A percentile compares a stretch with the other conserved stretches of the same genome.
These are phyloP conservation scores for Agonopterix subpropinquella DNA, from an alignment of 2,888 invertebrate species.

Conservation along the genomic window DNA sequence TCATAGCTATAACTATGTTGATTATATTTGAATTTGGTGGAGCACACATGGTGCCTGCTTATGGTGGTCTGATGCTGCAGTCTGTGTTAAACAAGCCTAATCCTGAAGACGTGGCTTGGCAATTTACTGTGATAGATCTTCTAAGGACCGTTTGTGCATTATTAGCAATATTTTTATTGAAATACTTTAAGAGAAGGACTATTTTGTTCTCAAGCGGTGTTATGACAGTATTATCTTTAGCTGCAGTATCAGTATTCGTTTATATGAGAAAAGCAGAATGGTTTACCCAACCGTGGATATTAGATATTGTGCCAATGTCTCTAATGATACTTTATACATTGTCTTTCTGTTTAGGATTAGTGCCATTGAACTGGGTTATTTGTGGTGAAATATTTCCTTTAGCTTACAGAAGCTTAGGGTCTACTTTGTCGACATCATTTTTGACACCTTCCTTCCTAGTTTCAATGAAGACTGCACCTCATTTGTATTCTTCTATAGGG, in stretches of 20 bases:
- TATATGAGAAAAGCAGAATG: slow-evolving; percentile 50
- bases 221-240: slow-evolving; percentile 53
- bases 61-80: slow-evolving; percentile 60
- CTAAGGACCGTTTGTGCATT: slow-evolving; percentile 78
- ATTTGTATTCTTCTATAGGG: slow-evolving; percentile 59
- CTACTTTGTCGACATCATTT: slow-evolving; percentile 62
- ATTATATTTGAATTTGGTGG: slow-evolving; percentile 68
- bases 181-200: slow-evolving; percentile 52
- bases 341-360: slow-evolving; percentile 62
- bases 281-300: slow-evolving; percentile 42
- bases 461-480: slow-evolving; percentile 69
- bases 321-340: slow-evolving; percentile 59
- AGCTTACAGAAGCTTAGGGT: slow-evolving; percentile 63
- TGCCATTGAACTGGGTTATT: slow-evolving; percentile 65
- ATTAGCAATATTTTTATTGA: slow-evolving; percentile 65
- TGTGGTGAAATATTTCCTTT: slow-evolving; percentile 68
- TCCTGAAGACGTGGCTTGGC: slow-evolving; percentile 59
- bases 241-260: slow-evolving; percentile 51
- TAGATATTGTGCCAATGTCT: slow-evolving; percentile 50
- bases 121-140: slow-evolving; percentile 80
- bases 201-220: slow-evolving; percentile 59
- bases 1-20: slow-evolving; percentile 64
- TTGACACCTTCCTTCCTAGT: slow-evolving; percentile 60
- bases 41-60: slow-evolving; percentile 65
- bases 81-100: slow-evolving; percentile 50